Base-by-base conservation (phyloP, 1,140 invertebrate species). In the Aradophagus sp. region DNA sequence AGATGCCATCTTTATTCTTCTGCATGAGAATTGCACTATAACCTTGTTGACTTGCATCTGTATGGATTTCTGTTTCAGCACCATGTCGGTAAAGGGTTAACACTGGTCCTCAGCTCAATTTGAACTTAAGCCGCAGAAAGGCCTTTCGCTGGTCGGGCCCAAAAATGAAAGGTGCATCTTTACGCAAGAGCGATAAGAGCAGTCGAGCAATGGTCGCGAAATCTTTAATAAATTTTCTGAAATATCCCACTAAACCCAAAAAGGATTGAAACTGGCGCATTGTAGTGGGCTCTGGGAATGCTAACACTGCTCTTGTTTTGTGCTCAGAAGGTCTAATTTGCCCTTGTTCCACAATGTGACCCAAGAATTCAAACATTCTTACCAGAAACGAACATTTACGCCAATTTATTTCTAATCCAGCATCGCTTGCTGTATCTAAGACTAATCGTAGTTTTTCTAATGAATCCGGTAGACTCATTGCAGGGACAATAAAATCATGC, bases 311-410 rank as follows among this genome's bases (percentile, higher is more conserved):
- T 11, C n/a, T 52, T 7, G 38, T 31, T 45, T 38, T 63, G n/a
- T 47, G 56, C 6, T 59, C 29, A 5, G 73, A 53, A 14, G 80
- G 79, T 26, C 61, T 61, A 4, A 79, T 52, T 6, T 50, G 35
- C 16, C 79, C 77, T 35, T 71, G 52, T 16, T 80, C 73, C 11
- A 79, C 70, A 10, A 70, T 36, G 39, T 78, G 58, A 14, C 82
- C 80, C 15, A 85, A 65, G 72, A 77, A 85, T 38, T 82, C 74
- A 2, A 85, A 52, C 35, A 50, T 41, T 10, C 8, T 42, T n/a
- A 48, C n/a, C n/a, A 84, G 16, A 45, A 85, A 69, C n/a, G 77
- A 20, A 20, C 75, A 77, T 61, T 86, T 86, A 34, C 80, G 77
- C 77, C 77, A 76, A 29, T 83, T 83, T 1, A 86, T 41, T 19